These are phyloP conservation scores for Aplocera efformata DNA, from an alignment of 2,888 invertebrate genomes.

Conservation along the genomic window DNA sequence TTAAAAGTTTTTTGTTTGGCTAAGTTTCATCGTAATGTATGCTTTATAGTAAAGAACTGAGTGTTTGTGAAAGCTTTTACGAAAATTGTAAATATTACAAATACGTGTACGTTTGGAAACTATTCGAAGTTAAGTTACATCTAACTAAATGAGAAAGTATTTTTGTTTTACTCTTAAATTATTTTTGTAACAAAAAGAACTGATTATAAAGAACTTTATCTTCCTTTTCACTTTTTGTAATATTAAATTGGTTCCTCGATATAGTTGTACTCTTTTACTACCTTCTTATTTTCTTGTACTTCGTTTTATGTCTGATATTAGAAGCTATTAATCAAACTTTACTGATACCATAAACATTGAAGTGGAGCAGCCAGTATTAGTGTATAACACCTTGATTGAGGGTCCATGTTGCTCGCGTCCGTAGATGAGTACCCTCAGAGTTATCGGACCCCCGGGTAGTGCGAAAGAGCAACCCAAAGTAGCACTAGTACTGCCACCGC, in stretches of 20 bases:
- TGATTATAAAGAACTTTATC: constrained; percentile 17
- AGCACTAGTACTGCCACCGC: too few relatives aligned
- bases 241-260: constrained; percentile 11
- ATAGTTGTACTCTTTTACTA: constrained; percentile 12
- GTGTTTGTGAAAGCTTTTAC: background rate
- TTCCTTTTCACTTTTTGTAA: constrained; percentile 15
- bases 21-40: too few relatives aligned
- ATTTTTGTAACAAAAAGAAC: constrained; percentile 20
- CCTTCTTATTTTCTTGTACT: background rate
- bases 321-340: constrained; percentile 20
- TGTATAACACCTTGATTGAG: too few relatives aligned
- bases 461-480: too few relatives aligned
- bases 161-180: constrained; percentile 11
- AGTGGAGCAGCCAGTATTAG: too few relatives aligned
- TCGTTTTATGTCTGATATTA: background rate
- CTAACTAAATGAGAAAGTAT: constrained; percentile 6
- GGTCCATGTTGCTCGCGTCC: too few relatives aligned
- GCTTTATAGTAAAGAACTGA: too few relatives aligned
- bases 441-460: too few relatives aligned
- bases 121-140: background rate
- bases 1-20: too few relatives aligned
- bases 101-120: too few relatives aligned
- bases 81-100: constrained; percentile 1
- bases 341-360: too few relatives aligned
- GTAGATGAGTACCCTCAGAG: too few relatives aligned